A percentile compares a stretch with the other conserved stretches of the same genome.
phyloP scores from a whole-genome alignment of 35 echinoderm and acorn worm species.

The Ophioderma brevispina region DNA sequence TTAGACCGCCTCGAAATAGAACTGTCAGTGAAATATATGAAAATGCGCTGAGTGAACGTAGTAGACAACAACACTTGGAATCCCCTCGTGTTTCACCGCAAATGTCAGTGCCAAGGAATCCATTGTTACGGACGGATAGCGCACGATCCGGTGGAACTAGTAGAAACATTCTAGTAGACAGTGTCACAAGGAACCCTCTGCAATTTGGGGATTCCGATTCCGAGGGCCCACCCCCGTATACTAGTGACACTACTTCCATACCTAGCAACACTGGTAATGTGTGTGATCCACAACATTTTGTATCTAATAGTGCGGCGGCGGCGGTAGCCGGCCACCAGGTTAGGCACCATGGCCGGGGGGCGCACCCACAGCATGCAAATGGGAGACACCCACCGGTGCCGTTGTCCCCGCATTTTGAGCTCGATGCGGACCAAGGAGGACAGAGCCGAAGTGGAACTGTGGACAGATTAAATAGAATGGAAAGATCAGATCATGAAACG shows the following conservation, averaged over 20 bases:
- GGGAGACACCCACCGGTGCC: neutral
- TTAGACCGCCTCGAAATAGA: slow-evolving; percentile 77
- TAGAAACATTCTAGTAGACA: slow-evolving; percentile 57
- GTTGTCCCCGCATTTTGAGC: neutral
- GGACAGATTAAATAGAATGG: no score
- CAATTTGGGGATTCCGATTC: slow-evolving; percentile 58
- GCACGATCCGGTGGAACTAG: neutral
- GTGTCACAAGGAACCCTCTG: slow-evolving; percentile 60
- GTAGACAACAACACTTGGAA: neutral
- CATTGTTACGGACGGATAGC: neutral
- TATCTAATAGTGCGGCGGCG: neutral
- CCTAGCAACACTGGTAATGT: slow-evolving; percentile 71
- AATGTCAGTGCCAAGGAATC: neutral
- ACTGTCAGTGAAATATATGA: slow-evolving; percentile 48
- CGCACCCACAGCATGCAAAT: neutral
- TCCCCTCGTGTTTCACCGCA: neutral
- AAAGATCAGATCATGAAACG: neutral
- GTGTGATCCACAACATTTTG: slow-evolving; percentile 47
- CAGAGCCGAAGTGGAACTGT: neutral
- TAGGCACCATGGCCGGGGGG: neutral
- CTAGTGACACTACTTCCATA: slow-evolving; percentile 46
- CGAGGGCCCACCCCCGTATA: slow-evolving; percentile 81
- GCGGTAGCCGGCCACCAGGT: no score
- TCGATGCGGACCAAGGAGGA: neutral
- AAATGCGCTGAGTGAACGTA: neutral